These are phyloP conservation scores for Myzus persicae DNA, from an alignment of 1,140 invertebrate species.

Conservation along the genomic window DNA sequence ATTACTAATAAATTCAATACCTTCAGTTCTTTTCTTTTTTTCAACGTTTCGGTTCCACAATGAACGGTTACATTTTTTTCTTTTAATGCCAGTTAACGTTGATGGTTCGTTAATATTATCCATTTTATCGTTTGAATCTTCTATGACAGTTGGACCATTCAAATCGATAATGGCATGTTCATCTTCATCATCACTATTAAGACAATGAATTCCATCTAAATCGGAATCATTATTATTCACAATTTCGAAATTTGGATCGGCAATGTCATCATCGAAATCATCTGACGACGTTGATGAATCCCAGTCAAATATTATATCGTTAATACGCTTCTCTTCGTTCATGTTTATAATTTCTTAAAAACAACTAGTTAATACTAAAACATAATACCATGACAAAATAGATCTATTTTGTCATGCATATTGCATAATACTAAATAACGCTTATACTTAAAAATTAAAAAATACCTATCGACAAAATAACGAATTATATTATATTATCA, in stretches of 20 bases:
- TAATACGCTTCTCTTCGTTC: neutral
- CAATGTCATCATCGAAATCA: constrained; percentile 4
- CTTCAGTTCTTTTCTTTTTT: no score
- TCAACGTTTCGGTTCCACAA: no score
- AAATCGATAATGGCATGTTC: neutral
- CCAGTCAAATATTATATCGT: neutral
- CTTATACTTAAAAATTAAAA: neutral
- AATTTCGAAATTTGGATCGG: neutral
- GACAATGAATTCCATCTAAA: neutral
- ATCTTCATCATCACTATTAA: constrained; percentile 17
- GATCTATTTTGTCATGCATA: no score
- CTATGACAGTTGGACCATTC: neutral
- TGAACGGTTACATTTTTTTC: no score
- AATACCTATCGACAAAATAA: neutral
- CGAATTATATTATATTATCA: constrained; percentile 1
- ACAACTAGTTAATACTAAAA: neutral
- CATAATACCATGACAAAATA: no score
- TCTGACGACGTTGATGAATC: constrained; percentile 13
- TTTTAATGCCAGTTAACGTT: no score
- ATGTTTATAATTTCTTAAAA: constrained; percentile 20
- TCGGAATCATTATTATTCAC: neutral
- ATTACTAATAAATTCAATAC: no score
- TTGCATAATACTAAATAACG: no score
- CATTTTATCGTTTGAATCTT: no score
- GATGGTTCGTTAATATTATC: no score